Conservation (phyloP, 2,888 invertebrate species). For the Ectemnius continuus region DNA sequence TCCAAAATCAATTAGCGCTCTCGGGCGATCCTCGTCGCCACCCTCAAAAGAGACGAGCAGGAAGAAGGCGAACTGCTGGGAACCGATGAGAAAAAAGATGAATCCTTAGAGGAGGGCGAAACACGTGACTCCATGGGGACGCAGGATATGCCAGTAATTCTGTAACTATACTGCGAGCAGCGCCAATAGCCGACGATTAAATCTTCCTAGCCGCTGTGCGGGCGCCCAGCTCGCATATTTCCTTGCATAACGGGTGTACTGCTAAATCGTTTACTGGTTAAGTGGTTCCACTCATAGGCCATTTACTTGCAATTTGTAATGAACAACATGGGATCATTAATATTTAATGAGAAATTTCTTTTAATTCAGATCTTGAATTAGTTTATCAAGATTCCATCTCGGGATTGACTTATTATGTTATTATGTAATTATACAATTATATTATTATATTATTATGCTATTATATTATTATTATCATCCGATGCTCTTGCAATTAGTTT, state of each 20-base stretch:
- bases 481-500: too few relatives aligned
- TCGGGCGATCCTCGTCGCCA: conserved; percentile 19
- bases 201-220: conserved; percentile 51
- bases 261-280: not conserved
- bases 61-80: not conserved
- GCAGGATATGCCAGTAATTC: conserved; percentile 56
- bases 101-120: conserved; percentile 31
- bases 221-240: conserved; percentile 34
- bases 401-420: too few relatives aligned
- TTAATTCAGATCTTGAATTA: too few relatives aligned
- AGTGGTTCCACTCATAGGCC: too few relatives aligned
- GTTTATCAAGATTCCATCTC: too few relatives aligned
- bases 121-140: conserved; percentile 46
- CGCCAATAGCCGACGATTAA: conserved; percentile 57
- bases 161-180: conserved; percentile 52
- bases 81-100: conserved; percentile 41
- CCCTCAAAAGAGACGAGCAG: conserved; percentile 8
- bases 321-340: too few relatives aligned
- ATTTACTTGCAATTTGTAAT: too few relatives aligned
- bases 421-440: too few relatives aligned
- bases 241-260: conserved; percentile 35
- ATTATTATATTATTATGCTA: too few relatives aligned
- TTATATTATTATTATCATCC: too few relatives aligned
- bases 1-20: conserved; percentile 41
- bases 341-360: too few relatives aligned